phyloP scores from a whole-genome alignment of 2,113 vertebrate species.

The Sapayoa aenigma region DNA sequence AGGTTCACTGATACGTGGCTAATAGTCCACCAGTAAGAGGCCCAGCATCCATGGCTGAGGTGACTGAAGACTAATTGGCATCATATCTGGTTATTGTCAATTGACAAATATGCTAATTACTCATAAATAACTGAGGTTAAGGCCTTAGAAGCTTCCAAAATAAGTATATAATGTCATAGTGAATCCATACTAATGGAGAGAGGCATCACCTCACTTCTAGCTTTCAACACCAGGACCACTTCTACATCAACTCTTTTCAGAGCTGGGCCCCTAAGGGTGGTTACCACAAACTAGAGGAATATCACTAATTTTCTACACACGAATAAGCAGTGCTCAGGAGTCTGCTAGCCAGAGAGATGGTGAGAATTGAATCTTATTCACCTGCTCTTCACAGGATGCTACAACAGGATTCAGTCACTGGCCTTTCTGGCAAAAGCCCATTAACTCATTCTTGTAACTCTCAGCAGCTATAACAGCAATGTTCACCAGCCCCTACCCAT shows the following conservation, averaged over 20 bases:
- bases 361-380: background rate
- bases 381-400: background rate
- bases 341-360: background rate
- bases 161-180: background rate
- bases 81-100: background rate
- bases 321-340: background rate
- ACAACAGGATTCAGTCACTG: background rate
- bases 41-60: rapidly evolving
- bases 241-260: background rate
- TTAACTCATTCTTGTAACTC: background rate
- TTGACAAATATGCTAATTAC: background rate
- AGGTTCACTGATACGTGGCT: background rate
- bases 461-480: background rate
- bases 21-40: background rate
- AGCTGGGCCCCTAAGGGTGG: background rate
- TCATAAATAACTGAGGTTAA: background rate
- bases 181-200: background rate
- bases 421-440: background rate
- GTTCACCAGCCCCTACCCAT: background rate
- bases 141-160: background rate
- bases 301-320: background rate
- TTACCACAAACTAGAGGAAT: background rate
- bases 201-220: background rate
- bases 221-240: background rate
- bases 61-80: background rate